Evolutionary conservation across 2,888 invertebrate genomes (phyloP), one percentile per base, ranked within the genome.

Genomic region (Agrochola litura): DNA sequence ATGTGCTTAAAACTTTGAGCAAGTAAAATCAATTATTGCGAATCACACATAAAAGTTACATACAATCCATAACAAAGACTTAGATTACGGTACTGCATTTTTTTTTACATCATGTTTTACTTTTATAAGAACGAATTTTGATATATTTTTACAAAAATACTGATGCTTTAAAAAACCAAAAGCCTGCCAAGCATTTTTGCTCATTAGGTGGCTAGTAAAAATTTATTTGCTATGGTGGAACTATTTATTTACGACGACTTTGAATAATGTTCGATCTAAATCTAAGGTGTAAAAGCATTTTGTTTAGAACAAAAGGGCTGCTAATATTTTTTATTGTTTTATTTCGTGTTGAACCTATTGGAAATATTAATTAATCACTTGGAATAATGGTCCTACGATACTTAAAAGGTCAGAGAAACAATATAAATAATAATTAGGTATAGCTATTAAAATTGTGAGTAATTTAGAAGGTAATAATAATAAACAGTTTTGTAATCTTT

Each of bases 351-450:
- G 58, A n/a, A n/a, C n/a, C n/a, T 79, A 76, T 81, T 76, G 65
- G 43, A 71, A 85, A 70, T 71, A 75, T 75, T 72, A 81, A 86
- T 86, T 82, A 84, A 87, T 87, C 82, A 87, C 71, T 52, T 73
- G 60, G 76, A 52, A 72, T 49, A 78, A 77, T 14, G 49, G 68
- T 65, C 61, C 81, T 73, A 76, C 79, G 37, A 75, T 77, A 72
- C 65, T 54, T 66, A 56, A 81, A 87, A 84, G 84, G 87, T 87
- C 87, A 79, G 16, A 46, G 54, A 30, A 66, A 77, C n/a, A 41
- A 70, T 65, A 66, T 69, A 63, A 67, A 72, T 73, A 67, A 69
- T 61, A 66, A 82, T 82, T 49, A 79, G 58, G 58, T 66, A 65
- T 22, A 81, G 14, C 70, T 52, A 76, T 67, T 76, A 76, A 81